Percentiles rank a stretch among this genome's conserved stretches.
Conservation (phyloP, 1,140 invertebrate species). For the Drosophila orosa region DNA sequence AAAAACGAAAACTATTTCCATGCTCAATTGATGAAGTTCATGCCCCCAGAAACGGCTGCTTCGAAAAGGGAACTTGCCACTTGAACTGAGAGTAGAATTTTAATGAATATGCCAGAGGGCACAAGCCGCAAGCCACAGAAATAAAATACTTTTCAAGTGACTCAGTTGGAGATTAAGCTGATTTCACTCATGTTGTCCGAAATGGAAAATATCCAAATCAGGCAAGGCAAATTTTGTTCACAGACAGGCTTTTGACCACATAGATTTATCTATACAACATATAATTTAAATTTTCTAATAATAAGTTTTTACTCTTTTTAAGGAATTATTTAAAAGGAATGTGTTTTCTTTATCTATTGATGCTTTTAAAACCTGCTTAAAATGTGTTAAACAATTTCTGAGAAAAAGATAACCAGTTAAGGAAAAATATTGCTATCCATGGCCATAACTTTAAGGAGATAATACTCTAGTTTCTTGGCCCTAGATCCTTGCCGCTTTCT, state of each 20-base stretch:
- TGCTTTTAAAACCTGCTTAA: not conserved
- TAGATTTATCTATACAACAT: too few species aligned
- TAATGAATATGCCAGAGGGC: constrained; percentile 47
- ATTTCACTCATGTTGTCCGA: constrained; percentile 17
- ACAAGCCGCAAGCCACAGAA: constrained; percentile 11
- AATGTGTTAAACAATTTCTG: not conserved
- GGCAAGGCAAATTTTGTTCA: not conserved
- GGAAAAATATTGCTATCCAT: not conserved
- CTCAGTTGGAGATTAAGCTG: constrained; percentile 38
- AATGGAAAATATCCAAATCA: constrained; percentile 3
- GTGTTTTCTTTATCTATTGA: too few species aligned
- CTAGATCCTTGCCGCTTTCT: not conserved
- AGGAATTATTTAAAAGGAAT: too few species aligned
- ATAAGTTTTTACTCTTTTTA: too few species aligned
- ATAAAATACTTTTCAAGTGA: constrained; percentile 45
- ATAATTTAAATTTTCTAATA: too few species aligned
- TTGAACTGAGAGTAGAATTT: constrained; percentile 56
- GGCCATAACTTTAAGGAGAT: not conserved
- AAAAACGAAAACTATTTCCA: constrained; percentile 64
- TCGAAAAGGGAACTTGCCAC: constrained; percentile 61
- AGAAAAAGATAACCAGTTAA: not conserved
- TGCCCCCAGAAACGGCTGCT: constrained; percentile 40
- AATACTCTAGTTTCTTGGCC: constrained; percentile 2
- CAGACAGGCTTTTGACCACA: not conserved
- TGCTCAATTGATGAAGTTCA: constrained; percentile 76